These are phyloP conservation scores for Microplitis demolitor DNA, from an alignment of 1,140 invertebrate genomes.

Conservation along the genomic window DNA sequence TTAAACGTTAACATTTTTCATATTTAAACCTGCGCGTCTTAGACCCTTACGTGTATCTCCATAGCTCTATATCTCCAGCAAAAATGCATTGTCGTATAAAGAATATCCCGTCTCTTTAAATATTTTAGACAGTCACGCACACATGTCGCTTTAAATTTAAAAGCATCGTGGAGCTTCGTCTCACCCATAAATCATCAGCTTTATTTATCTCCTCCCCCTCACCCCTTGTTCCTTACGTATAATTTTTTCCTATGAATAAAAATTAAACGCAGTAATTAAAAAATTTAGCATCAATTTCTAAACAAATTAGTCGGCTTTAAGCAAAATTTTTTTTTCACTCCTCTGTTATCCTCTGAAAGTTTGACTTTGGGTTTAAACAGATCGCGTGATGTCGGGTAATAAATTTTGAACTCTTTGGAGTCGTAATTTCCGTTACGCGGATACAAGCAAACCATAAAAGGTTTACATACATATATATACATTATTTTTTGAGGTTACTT, in stretches of 20 bases:
- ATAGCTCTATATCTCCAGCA: background rate
- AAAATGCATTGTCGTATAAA: conserved; percentile 12
- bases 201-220: background rate
- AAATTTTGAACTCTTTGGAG: background rate
- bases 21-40: conserved; percentile 47
- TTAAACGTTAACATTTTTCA: conserved; percentile 38
- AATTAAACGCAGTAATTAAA: too few species aligned
- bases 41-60: conserved; percentile 5
- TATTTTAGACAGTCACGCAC: conserved; percentile 40
- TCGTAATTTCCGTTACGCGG: background rate
- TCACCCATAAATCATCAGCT: background rate
- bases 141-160: conserved; percentile 21
- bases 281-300: too few species aligned
- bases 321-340: too few species aligned
- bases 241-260: too few species aligned
- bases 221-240: too few species aligned
- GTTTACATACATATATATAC: too few species aligned
- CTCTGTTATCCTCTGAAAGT: background rate
- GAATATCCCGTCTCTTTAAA: conserved; percentile 35
- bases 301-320: too few species aligned
- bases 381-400: conserved; percentile 8
- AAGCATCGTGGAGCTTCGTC: background rate
- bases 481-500: too few species aligned
- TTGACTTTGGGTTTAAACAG: background rate
- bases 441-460: too few species aligned